These are phyloP conservation scores for Heloderma charlesbogerti DNA, from an alignment of 2,113 vertebrate genomes.

Conservation along the genomic window DNA sequence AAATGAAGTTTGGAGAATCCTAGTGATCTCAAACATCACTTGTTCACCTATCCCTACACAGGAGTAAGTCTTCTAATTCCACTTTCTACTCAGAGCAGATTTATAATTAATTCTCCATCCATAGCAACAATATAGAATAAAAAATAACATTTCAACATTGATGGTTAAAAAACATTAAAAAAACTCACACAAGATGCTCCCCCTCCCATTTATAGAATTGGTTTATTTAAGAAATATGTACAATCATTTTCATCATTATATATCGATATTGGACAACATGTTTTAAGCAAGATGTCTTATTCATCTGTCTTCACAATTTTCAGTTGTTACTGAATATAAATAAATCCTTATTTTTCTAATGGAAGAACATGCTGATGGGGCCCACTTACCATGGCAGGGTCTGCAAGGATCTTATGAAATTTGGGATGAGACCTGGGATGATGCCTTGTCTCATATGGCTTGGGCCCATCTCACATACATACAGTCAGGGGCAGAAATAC, in stretches of 20 bases:
- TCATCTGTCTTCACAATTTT: not conserved
- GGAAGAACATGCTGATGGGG: not conserved
- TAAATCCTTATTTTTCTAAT: not conserved
- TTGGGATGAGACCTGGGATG: no score
- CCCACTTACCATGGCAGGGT: no score
- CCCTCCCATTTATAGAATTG: not conserved
- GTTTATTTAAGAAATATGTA: not conserved
- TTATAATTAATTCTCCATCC: not conserved
- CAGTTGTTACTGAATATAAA: not conserved
- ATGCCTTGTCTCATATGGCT: no score
- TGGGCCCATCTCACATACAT: no score
- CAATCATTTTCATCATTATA: not conserved
- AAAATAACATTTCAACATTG: slow-evolving; percentile 24
- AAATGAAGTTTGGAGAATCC: no score
- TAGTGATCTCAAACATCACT: no score
- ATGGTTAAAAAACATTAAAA: slow-evolving; percentile 25
- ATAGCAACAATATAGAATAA: not conserved
- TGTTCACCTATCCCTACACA: no score
- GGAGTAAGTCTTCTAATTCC: slow-evolving; percentile 6
- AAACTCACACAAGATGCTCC: not conserved
- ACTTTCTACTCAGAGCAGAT: not conserved
- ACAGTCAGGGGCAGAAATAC: no score
- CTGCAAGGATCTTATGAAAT: no score
- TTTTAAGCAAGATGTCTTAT: not conserved
- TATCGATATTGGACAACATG: not conserved